Evolutionary conservation across 2,113 vertebrate genomes (phyloP).

Genomic region (Odontesthes bonariensis): DNA sequence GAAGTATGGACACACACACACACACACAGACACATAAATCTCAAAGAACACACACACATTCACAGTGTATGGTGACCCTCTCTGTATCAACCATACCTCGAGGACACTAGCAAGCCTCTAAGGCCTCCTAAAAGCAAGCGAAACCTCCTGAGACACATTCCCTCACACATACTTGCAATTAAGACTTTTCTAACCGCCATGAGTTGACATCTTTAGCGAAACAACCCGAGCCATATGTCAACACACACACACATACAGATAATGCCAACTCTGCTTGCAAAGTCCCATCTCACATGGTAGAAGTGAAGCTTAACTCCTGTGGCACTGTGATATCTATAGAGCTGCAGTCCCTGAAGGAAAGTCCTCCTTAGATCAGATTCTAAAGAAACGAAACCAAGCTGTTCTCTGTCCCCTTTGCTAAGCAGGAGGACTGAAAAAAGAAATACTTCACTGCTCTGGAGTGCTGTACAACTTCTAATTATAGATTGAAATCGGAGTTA

Average conservation of each 20-base stretch:
- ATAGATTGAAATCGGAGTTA: not conserved
- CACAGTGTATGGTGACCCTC: conserved; percentile 3
- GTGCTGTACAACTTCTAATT: not conserved
- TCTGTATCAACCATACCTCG: conserved; percentile 8
- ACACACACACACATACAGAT: conserved; percentile 15
- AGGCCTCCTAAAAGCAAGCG: conserved; percentile 12
- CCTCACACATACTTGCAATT: not conserved
- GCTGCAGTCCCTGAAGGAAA: conserved; percentile 46
- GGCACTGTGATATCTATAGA: conserved; percentile 55
- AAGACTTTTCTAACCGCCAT: not conserved
- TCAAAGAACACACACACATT: conserved; percentile 2
- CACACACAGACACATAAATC: conserved; percentile 20
- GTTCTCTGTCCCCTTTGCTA: conserved; percentile 8
- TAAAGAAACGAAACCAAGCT: conserved; percentile 25
- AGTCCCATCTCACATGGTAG: conserved; percentile 34
- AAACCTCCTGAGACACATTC: conserved; percentile 25
- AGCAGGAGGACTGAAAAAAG: conserved; percentile 8
- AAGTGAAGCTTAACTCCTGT: conserved; percentile 38
- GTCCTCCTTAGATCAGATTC: conserved; percentile 45
- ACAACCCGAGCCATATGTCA: conserved; percentile 4
- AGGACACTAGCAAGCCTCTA: conserved; percentile 21
- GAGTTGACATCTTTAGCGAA: conserved; percentile 23
- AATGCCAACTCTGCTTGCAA: conserved; percentile 45
- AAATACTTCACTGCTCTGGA: not conserved
- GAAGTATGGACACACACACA: conserved; percentile 17